Percentiles rank a stretch among this genome's conserved stretches.
These are phyloP conservation scores for Neuroterus valhalla DNA, from an alignment of 1,140 invertebrate species.

Conservation along the genomic window DNA sequence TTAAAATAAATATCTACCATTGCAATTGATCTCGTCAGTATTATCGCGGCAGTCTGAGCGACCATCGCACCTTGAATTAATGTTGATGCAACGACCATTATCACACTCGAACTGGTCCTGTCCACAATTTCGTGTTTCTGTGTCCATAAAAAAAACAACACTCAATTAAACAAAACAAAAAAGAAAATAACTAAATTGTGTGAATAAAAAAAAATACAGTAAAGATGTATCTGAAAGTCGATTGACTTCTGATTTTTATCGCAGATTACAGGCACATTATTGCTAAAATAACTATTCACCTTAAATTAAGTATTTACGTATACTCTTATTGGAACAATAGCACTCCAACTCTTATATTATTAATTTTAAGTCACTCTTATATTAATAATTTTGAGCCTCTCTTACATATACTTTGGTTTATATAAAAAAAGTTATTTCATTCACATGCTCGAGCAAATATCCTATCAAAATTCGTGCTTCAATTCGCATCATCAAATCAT, in stretches of 20 bases:
- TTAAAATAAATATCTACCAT: conserved; percentile 63
- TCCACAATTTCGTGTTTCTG: conserved; percentile 76
- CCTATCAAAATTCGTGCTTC: conserved; percentile 14
- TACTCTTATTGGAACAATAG: no score
- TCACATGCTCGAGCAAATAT: conserved; percentile 22
- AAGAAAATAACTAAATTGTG: conserved; percentile 30
- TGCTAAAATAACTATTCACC: no score
- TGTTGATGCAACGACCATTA: conserved; percentile 81
- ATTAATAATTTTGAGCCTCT: neutral
- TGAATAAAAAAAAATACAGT: conserved; percentile 19
- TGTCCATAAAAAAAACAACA: conserved; percentile 61
- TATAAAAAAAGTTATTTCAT: neutral
- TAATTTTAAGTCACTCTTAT: neutral
- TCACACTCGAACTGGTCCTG: conserved; percentile 79
- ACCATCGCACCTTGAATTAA: conserved; percentile 78
- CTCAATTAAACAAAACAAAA: conserved; percentile 49
- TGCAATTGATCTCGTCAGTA: conserved; percentile 85
- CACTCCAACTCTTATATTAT: no score
- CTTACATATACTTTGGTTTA: neutral
- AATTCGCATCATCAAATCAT: neutral
- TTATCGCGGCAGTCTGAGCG: conserved; percentile 78
- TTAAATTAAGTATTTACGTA: no score
- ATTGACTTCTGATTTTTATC: no score
- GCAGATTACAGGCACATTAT: no score
- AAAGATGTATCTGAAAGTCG: neutral